Percentiles rank a stretch among this genome's conserved stretches.
Conservation (phyloP, 1,140 invertebrate species). For the Temnothorax longispinosus region DNA sequence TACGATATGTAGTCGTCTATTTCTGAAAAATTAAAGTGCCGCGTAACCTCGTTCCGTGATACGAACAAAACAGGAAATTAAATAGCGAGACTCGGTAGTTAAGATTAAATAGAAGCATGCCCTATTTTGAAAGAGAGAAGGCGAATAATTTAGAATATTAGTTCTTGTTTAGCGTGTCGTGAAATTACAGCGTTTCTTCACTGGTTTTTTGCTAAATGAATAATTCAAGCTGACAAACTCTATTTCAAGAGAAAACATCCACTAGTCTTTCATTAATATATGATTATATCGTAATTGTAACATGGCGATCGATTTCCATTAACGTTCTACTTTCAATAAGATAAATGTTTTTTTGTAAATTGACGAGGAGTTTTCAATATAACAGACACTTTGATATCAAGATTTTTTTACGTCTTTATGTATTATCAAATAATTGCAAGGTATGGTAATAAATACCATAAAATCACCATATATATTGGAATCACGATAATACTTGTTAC, state of each 20-base stretch:
- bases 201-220: background rate
- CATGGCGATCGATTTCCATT: background rate
- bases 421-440: background rate
- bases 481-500: constrained; percentile 16
- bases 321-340: background rate
- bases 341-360: background rate
- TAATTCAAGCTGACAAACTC: background rate
- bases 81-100: constrained; percentile 27
- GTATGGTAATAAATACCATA: background rate
- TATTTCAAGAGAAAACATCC: background rate
- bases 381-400: background rate
- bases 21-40: constrained; percentile 5
- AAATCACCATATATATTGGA: background rate
- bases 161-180: background rate
- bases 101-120: constrained; percentile 30
- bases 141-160: constrained; percentile 33
- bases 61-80: constrained; percentile 27
- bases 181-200: background rate
- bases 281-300: background rate
- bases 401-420: background rate
- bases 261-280: background rate
- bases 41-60: background rate
- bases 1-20: constrained; percentile 12
- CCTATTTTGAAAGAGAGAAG: background rate
- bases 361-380: background rate